Base-by-base conservation (phyloP, 1,140 invertebrate genomes). In the Halesus radiatus region DNA sequence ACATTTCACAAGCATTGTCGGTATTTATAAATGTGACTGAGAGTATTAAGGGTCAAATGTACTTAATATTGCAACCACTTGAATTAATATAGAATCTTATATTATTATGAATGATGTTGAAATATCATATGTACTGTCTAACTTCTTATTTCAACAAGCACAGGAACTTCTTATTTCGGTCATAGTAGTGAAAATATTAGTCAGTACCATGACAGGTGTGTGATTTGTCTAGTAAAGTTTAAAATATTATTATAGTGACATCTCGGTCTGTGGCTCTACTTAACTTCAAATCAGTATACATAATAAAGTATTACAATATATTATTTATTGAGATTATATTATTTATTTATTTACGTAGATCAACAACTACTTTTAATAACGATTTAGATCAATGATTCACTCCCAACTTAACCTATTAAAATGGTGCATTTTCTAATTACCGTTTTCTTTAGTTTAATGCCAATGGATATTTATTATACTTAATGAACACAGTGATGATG, bases 1-100 rank as follows among this genome's bases (percentile, higher is more conserved):
- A 70, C 18, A 70, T 70, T 45, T 20, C 37, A 8, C 66, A 50
- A 70, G 4, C 16, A 64, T 64, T 64, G 29, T 50, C n/a, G 29
- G n/a, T 45, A 74, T 74, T 53, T 74, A 74, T 74, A 54, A 74
- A 54, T 74, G 53, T 74, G 70, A 56, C 70, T 74, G 70, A 74
- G 26, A 74, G 70, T 74, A 74, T 52, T 70, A 74, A 56, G 70
- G 70, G 70, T 74, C 22, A 74, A 53, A 53, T 74, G 70, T 74
- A 74, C 70, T 74, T 74, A 74, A 70, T 70, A 52, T 70, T 70
- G 66, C 45, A 50, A 70, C 16, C 29, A 45, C 8, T 45, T 13
- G 37, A 13, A 45, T 45, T 45, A 45, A 45, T 45, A 45, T 45
- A 45, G 37, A 45, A 45, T 45, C 37, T 13, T 45, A 13, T n/a